These are phyloP conservation scores for Brachypteracias leptosomus DNA, from an alignment of 2,113 vertebrate genomes.

Conservation along the genomic window DNA sequence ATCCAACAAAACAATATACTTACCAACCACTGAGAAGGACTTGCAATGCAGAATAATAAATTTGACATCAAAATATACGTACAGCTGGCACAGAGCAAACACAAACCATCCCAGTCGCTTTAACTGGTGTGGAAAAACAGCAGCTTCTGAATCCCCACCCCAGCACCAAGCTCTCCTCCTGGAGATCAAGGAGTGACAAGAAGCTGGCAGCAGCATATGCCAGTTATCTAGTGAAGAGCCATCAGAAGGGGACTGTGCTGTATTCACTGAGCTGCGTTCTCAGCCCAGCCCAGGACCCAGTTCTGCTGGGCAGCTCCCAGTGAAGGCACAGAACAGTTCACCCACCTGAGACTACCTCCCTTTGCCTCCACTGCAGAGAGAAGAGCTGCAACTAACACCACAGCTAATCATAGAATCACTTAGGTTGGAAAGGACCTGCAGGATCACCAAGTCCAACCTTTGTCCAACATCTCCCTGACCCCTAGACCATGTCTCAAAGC, in stretches of 20 bases:
- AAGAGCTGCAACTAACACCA: background rate
- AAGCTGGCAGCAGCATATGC: background rate
- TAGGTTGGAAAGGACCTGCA: too few species aligned
- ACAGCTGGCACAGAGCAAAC: background rate
- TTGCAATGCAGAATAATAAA: background rate
- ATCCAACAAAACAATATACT: background rate
- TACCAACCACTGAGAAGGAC: background rate
- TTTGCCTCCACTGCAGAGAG: background rate
- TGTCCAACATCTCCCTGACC: too few species aligned
- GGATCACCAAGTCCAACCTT: too few species aligned
- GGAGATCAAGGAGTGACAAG: background rate
- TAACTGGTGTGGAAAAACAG: background rate
- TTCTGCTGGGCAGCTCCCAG: background rate
- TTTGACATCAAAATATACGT: background rate
- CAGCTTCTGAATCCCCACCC: background rate
- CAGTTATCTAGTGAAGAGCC: background rate
- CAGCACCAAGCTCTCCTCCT: background rate
- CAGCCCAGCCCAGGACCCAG: background rate
- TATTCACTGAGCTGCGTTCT: background rate
- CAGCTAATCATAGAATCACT: too few species aligned
- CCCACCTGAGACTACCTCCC: background rate
- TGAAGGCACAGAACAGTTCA: background rate
- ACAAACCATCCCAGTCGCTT: background rate
- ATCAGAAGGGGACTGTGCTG: background rate
- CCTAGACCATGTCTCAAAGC: too few species aligned